Evolutionary conservation across 1,140 invertebrate species (phyloP).

Genomic region (Apis laboriosa): DNA sequence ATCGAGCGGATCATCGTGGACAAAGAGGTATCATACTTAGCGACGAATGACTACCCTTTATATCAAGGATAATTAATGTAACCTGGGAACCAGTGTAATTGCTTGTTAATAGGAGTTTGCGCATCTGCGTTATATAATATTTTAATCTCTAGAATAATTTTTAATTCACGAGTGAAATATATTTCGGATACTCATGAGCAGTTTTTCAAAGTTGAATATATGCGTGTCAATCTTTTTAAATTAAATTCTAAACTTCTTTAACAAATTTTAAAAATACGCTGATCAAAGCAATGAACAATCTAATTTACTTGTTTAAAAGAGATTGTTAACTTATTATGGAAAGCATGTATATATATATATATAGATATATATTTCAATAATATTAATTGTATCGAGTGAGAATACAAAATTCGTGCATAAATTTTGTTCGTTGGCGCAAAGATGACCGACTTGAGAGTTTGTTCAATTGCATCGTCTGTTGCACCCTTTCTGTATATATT

Average conservation of each 20-base stretch:
- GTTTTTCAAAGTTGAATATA: too few relatives aligned
- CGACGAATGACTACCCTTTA: slow-evolving; percentile 44
- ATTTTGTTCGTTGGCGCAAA: slow-evolving; percentile 22
- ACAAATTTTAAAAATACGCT: too few relatives aligned
- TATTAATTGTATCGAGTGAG: background rate
- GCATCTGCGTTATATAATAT: slow-evolving; percentile 59
- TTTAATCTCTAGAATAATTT: background rate
- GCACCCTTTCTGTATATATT: slow-evolving; percentile 10
- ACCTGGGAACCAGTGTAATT: slow-evolving; percentile 70
- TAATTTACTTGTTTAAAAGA: too few relatives aligned
- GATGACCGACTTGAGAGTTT: slow-evolving; percentile 53
- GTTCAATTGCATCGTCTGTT: slow-evolving; percentile 51
- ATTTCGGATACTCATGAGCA: background rate
- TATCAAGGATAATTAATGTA: slow-evolving; percentile 70
- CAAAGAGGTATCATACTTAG: slow-evolving; percentile 65
- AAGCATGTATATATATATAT: too few relatives aligned
- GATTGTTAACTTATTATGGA: too few relatives aligned
- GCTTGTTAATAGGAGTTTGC: slow-evolving; percentile 70
- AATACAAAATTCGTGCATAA: slow-evolving; percentile 29
- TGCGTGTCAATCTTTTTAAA: too few relatives aligned
- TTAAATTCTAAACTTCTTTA: too few relatives aligned
- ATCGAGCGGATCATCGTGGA: slow-evolving; percentile 74
- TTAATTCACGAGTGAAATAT: background rate
- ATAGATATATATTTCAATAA: background rate
- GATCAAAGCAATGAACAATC: background rate